These are phyloP conservation scores for Lepas anatifera DNA, from an alignment of 2,888 invertebrate species.

Conservation along the genomic window DNA sequence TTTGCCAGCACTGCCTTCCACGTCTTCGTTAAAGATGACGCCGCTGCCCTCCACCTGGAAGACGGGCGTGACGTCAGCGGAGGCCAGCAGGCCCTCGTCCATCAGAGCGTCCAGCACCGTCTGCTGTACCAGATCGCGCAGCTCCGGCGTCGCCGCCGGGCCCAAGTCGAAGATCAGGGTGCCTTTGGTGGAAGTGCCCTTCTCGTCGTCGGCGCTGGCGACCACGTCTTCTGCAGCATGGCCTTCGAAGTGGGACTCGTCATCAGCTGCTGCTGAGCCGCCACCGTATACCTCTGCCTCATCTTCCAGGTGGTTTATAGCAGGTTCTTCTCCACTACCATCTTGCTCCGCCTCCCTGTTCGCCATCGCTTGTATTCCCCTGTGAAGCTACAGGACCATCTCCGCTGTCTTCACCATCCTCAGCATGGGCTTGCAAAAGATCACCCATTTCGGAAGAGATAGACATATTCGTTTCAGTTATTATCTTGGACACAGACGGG, in stretches of 20 bases:
- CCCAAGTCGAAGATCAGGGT: constrained; percentile 7
- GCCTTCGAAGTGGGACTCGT: too few relatives aligned
- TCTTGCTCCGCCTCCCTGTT: background rate
- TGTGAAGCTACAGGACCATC: background rate
- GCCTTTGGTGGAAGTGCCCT: background rate
- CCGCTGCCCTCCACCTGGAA: background rate
- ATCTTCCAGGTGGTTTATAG: background rate
- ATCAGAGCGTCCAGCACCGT: constrained; percentile 5
- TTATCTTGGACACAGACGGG: background rate
- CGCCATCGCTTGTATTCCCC: background rate
- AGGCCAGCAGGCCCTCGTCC: constrained; percentile 5
- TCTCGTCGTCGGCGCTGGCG: background rate
- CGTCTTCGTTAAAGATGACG: background rate
- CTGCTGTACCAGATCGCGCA: constrained; percentile 1
- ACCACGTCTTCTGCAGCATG: too few relatives aligned
- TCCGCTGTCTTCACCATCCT: background rate
- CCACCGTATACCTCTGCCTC: background rate
- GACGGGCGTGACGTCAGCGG: background rate
- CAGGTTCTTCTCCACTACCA: background rate
- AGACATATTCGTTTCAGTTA: background rate
- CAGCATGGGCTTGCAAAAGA: background rate
- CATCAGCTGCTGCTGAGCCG: background rate
- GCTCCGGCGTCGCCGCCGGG: background rate
- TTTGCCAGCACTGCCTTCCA: background rate
- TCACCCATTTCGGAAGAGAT: background rate